Percentiles rank a stretch among this genome's conserved stretches.
Conservation (phyloP, 2,888 invertebrate species). For the Aphodius granarius region DNA sequence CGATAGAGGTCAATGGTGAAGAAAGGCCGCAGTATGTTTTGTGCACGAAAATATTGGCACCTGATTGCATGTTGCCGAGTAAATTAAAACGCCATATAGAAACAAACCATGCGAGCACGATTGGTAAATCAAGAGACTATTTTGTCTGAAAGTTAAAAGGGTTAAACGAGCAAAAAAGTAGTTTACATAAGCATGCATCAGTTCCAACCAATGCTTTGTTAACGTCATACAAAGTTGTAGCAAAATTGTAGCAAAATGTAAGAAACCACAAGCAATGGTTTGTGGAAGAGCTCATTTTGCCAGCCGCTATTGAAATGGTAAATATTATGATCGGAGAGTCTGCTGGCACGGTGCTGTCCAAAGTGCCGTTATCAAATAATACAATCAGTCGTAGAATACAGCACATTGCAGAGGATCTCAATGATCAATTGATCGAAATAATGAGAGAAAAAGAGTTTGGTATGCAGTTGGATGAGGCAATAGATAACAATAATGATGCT, state of each 20-base stretch:
- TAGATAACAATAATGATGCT: constrained; percentile 20
- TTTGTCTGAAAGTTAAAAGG: too few species aligned
- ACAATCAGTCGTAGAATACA: constrained; percentile 34
- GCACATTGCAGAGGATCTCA: constrained; percentile 28
- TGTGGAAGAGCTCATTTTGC: constrained; percentile 4
- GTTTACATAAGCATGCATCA: too few species aligned
- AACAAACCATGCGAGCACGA: too few species aligned
- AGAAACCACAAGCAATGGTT: too few species aligned
- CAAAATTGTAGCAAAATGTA: too few species aligned
- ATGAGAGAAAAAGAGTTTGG: constrained; percentile 17
- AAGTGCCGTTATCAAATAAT: constrained; percentile 27
- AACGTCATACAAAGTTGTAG: not conserved
- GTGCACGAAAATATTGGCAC: too few species aligned
- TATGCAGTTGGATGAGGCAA: constrained; percentile 20
- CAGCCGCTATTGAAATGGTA: constrained; percentile 6
- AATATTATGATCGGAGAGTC: not conserved
- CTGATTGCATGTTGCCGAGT: too few species aligned
- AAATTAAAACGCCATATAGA: too few species aligned
- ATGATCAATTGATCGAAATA: constrained; percentile 16
- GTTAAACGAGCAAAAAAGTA: too few species aligned
- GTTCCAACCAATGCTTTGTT: not conserved
- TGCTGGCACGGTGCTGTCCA: not conserved
- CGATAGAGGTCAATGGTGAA: too few species aligned
- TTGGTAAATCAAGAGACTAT: too few species aligned
- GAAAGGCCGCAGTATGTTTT: too few species aligned